Conservation (phyloP, 2,797 vertebrate species). For the Molossus alvarezi region DNA sequence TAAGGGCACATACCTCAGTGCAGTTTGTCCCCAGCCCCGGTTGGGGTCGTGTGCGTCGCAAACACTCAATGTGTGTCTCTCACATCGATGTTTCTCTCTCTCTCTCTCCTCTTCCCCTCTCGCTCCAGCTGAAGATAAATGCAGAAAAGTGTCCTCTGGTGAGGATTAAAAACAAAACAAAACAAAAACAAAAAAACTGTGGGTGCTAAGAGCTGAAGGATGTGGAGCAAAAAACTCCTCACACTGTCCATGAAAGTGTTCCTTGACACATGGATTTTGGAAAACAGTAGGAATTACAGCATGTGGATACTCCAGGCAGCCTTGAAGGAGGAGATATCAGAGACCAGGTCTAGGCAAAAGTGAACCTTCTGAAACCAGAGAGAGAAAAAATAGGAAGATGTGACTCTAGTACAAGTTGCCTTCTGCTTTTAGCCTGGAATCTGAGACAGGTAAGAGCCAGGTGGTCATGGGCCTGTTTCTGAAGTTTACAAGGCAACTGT, state of each 20-base stretch:
- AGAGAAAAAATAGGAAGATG: not conserved
- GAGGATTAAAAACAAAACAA: too few species aligned
- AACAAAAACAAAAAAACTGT: too few species aligned
- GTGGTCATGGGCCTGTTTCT: not conserved
- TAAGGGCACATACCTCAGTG: too few species aligned
- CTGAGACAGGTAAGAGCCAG: not conserved
- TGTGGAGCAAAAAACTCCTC: not conserved
- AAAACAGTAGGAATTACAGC: not conserved
- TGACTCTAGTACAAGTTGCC: not conserved
- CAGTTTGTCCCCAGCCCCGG: too few species aligned
- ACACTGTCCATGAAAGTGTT: not conserved
- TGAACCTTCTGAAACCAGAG: not conserved
- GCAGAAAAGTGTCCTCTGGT: too few species aligned
- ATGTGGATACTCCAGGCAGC: not conserved
- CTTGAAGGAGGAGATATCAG: not conserved
- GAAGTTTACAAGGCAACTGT: not conserved
- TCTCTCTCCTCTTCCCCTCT: too few species aligned
- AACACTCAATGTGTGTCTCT: too few species aligned
- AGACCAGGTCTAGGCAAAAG: not conserved
- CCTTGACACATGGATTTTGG: not conserved
- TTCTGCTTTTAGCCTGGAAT: not conserved
- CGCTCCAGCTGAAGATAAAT: too few species aligned
- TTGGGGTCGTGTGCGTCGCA: too few species aligned
- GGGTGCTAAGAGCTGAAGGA: not conserved
- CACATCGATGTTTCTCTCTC: too few species aligned